These are phyloP conservation scores for Aplocera efformata DNA, from an alignment of 2,888 invertebrate species.

Conservation along the genomic window DNA sequence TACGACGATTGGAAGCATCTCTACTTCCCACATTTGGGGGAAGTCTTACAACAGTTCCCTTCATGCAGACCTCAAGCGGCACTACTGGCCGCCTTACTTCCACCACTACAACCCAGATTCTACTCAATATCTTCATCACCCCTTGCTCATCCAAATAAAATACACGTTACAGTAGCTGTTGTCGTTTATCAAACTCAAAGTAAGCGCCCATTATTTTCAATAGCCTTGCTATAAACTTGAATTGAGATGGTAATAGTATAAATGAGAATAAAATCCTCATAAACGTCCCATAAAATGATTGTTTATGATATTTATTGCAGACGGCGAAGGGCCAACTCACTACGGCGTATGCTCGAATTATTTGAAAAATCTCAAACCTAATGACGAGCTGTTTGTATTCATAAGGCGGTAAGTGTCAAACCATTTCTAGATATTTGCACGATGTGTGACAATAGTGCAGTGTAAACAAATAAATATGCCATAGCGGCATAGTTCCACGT, in stretches of 20 bases:
- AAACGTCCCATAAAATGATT: not conserved
- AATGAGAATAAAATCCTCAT: not conserved
- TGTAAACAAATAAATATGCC: constrained; percentile 5
- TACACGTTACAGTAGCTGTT: constrained; percentile 95
- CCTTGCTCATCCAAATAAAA: constrained; percentile 84
- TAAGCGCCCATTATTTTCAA: constrained; percentile 45
- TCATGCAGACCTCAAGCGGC: constrained; percentile 91
- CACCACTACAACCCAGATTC: constrained; percentile 93
- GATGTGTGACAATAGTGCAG: constrained; percentile 2
- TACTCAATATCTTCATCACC: constrained; percentile 97
- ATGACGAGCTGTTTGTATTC: constrained; percentile 86
- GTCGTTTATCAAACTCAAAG: constrained; percentile 92
- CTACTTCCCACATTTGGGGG: constrained; percentile 90
- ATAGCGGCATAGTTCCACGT: constrained; percentile 6
- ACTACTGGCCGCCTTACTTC: constrained; percentile 89
- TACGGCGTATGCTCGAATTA: constrained; percentile 97
- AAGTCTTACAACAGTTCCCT: constrained; percentile 92
- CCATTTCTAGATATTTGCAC: constrained; percentile 2
- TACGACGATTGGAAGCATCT: constrained; percentile 97
- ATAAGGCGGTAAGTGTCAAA: constrained; percentile 84
- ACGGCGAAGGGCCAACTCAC: constrained; percentile 89
- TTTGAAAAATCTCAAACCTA: constrained; percentile 84
- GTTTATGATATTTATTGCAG: constrained; percentile 57
- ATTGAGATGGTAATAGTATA: too few relatives aligned
- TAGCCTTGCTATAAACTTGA: too few relatives aligned